Percentiles rank a stretch among this genome's conserved stretches.
phyloP scores from a whole-genome alignment of 2,797 vertebrate genomes.

The Coreius guichenoti region DNA sequence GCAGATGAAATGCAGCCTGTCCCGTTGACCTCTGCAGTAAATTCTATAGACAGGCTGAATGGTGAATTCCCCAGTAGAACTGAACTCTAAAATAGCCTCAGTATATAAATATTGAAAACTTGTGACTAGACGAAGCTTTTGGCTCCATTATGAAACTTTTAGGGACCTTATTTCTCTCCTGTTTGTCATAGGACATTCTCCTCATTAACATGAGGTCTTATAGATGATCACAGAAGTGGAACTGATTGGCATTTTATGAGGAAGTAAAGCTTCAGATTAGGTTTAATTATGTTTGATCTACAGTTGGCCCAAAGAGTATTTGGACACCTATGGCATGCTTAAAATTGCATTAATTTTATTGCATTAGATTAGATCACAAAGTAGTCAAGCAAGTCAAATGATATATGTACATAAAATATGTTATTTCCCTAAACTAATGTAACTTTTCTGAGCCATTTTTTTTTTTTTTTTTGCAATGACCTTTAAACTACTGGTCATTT shows the following conservation, averaged over 20 bases:
- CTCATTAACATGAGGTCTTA: constrained; percentile 24
- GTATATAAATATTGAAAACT: constrained; percentile 46
- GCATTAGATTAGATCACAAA: background rate
- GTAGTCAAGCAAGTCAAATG: background rate
- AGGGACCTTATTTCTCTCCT: constrained; percentile 38
- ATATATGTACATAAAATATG: background rate
- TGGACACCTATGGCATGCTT: background rate
- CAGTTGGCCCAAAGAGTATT: constrained; percentile 9
- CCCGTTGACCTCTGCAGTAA: constrained; percentile 57
- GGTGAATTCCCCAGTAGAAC: constrained; percentile 25
- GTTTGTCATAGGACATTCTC: constrained; percentile 33
- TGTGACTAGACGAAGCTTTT: constrained; percentile 17
- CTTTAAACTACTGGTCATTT: too few relatives aligned
- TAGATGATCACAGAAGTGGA: constrained; percentile 8
- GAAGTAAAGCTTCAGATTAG: constrained; percentile 2
- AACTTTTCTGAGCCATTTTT: background rate
- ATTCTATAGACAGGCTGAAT: constrained; percentile 35
- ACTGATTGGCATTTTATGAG: constrained; percentile 44
- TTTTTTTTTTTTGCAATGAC: background rate
- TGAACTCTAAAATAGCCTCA: constrained; percentile 40
- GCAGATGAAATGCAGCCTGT: constrained; percentile 55
- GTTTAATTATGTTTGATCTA: constrained; percentile 30
- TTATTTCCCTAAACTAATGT: background rate
- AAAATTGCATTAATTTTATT: background rate
- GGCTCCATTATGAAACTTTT: constrained; percentile 44